Conservation (phyloP, 2,888 invertebrate genomes). For the Lasioglossum zephyrum region DNA sequence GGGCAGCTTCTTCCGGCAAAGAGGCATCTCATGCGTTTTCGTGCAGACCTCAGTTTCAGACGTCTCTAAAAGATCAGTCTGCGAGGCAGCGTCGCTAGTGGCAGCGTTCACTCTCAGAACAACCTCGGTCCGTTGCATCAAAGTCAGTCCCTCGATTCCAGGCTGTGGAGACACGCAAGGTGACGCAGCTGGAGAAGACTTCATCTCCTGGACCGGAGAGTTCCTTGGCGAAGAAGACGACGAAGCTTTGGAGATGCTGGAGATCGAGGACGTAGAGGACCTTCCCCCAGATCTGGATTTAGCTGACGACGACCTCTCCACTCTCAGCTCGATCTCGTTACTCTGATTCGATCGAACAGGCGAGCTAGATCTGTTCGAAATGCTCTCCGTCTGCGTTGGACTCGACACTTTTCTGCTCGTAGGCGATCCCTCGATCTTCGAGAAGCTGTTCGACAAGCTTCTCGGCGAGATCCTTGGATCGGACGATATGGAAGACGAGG, state of each 20-base stretch:
- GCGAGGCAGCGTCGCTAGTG: conserved; percentile 87
- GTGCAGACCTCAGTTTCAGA: conserved; percentile 68
- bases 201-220: conserved; percentile 73
- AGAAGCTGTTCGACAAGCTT: conserved; percentile 60
- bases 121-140: conserved; percentile 88
- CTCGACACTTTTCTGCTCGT: conserved; percentile 79
- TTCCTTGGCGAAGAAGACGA: conserved; percentile 74
- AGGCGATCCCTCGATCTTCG: conserved; percentile 59
- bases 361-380: conserved; percentile 68
- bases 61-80: conserved; percentile 84
- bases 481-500: conserved; percentile 75
- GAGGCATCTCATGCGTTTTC: conserved; percentile 79
- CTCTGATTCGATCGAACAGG: conserved; percentile 58
- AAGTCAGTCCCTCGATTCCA: conserved; percentile 85
- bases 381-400: conserved; percentile 81
- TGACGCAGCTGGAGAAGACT: conserved; percentile 63
- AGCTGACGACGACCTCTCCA: conserved; percentile 52
- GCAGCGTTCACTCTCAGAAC: conserved; percentile 87
- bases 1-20: conserved; percentile 87
- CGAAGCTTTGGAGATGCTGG: conserved; percentile 69
- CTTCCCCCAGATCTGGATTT: conserved; percentile 67
- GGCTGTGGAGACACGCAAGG: conserved; percentile 80
- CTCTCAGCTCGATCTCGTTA: conserved; percentile 66
- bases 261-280: conserved; percentile 71
- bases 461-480: conserved; percentile 66